Conservation (phyloP, 2,888 invertebrate species). For the Chironomus riparius region DNA sequence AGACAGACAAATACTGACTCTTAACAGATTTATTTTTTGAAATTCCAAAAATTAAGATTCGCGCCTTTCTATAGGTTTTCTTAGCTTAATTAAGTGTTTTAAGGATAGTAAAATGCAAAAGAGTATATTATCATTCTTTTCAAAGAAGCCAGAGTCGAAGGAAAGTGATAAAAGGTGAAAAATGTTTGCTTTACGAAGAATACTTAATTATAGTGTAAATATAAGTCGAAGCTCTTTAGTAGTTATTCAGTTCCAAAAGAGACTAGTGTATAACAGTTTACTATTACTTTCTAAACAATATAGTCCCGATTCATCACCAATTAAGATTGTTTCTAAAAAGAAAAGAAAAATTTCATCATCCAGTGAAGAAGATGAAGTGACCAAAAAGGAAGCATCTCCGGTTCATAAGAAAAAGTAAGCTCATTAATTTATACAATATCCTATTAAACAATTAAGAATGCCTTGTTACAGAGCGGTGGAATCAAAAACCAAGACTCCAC, state of each 20-base stretch:
- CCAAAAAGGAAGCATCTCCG: neutral
- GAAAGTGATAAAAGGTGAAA: neutral
- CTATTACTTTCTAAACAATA: neutral
- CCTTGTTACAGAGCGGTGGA: neutral
- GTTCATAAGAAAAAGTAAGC: neutral
- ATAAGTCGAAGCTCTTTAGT: neutral
- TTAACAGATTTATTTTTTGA: too few relatives aligned
- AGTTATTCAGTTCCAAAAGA: neutral
- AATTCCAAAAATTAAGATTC: too few relatives aligned
- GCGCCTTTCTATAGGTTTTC: too few relatives aligned
- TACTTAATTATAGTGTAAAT: neutral
- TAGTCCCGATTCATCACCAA: constrained; percentile 10
- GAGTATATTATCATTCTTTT: constrained; percentile 7
- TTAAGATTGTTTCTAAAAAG: constrained; percentile 5
- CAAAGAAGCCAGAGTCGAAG: neutral
- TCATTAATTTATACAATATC: neutral
- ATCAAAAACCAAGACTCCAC: too few relatives aligned
- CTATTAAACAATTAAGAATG: neutral
- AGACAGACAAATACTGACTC: too few relatives aligned
- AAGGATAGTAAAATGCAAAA: too few relatives aligned
- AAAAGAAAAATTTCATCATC: constrained; percentile 22
- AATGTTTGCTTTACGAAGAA: constrained; percentile 6
- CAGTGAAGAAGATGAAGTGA: constrained; percentile 11
- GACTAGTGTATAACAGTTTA: neutral
- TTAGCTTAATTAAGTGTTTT: too few relatives aligned